Conservation (phyloP, 2,797 vertebrate species). For the Pseudopleuronectes americanus region DNA sequence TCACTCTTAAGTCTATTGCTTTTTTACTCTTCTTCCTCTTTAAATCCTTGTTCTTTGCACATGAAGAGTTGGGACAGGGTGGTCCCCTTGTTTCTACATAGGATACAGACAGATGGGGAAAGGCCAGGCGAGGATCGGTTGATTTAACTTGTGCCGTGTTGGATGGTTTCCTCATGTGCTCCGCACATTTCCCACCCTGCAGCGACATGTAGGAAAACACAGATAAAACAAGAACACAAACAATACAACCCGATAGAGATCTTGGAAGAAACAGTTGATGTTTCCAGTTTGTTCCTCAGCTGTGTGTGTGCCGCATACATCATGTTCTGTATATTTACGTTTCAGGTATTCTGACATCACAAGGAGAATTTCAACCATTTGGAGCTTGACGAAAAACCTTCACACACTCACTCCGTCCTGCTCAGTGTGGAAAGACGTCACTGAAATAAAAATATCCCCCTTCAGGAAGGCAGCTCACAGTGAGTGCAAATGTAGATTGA, state of each 20-base stretch:
- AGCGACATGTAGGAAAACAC: constrained; percentile 38
- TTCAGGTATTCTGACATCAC: constrained; percentile 34
- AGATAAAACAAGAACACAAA: constrained; percentile 35
- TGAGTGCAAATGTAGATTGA: constrained; percentile 57
- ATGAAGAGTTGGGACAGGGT: constrained; percentile 46
- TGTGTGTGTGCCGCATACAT: constrained; percentile 11
- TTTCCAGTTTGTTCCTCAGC: constrained; percentile 35
- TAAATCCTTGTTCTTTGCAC: constrained; percentile 28
- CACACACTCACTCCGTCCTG: constrained; percentile 14
- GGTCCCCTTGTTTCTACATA: constrained; percentile 48
- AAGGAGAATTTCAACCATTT: constrained; percentile 13
- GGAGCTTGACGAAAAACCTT: constrained; percentile 21
- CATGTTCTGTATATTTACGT: constrained; percentile 43
- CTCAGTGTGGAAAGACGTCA: neutral
- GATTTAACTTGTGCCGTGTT: constrained; percentile 62
- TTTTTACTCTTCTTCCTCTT: constrained; percentile 13
- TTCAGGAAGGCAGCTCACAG: constrained; percentile 27
- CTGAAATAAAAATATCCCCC: constrained; percentile 52
- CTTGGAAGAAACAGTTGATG: neutral
- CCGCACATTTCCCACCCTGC: constrained; percentile 37
- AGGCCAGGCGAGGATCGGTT: constrained; percentile 36
- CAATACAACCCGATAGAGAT: constrained; percentile 3
- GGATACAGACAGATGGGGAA: constrained; percentile 43
- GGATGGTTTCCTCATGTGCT: constrained; percentile 65
- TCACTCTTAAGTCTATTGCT: constrained; percentile 22